These are phyloP conservation scores for Oreochromis spilurus DNA, from an alignment of 2,113 vertebrate genomes.

Conservation along the genomic window DNA sequence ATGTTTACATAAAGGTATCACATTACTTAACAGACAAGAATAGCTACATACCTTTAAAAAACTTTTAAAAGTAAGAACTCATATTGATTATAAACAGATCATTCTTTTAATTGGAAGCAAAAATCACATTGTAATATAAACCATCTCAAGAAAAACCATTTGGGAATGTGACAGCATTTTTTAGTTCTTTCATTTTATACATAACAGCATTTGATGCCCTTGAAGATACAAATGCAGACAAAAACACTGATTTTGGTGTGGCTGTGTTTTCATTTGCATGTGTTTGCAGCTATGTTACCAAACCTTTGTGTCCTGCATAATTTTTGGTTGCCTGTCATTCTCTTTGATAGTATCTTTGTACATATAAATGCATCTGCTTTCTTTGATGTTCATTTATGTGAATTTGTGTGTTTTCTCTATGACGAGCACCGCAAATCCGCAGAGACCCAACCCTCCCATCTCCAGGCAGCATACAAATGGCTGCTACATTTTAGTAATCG, in stretches of 20 bases:
- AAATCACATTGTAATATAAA: background rate
- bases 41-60: background rate
- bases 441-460: background rate
- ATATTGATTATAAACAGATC: background rate
- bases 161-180: background rate
- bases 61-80: background rate
- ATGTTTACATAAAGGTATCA: background rate
- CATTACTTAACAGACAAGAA: background rate
- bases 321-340: background rate
- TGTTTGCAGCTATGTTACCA: background rate
- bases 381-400: background rate
- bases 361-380: background rate
- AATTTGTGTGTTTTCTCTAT: background rate
- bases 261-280: background rate
- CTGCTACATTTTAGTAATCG: slow-evolving; percentile 43
- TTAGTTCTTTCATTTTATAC: background rate
- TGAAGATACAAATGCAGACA: background rate
- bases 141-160: background rate
- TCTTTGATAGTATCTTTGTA: background rate
- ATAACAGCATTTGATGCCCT: background rate
- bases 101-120: background rate
- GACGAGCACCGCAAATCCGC: slow-evolving; percentile 9
- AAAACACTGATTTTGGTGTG: background rate
- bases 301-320: background rate
- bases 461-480: slow-evolving; percentile 21